Evolutionary conservation across 1,140 invertebrate genomes (phyloP), one percentile per base, ranked within the genome.

Genomic region (Zaprionus gabonicus): DNA sequence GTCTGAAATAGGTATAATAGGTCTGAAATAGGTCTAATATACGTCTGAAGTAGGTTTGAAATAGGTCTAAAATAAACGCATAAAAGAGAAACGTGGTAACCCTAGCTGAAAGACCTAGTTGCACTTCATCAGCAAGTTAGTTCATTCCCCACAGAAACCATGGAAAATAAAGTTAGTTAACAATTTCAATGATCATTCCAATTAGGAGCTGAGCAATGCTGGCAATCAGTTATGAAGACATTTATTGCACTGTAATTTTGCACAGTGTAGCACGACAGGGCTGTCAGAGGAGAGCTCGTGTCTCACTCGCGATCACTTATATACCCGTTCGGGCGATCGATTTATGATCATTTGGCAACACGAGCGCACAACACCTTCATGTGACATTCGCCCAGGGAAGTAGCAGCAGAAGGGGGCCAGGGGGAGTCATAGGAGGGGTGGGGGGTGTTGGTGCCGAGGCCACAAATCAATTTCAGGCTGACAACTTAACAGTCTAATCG

Each of bases 401-500:
- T 1, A 36, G 12, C 3, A 13, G 31, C 2, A 38, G 49, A 65
- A 65, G 31, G 34, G 25, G 17, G 5, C 4, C 20, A 2, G 51
- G 34, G 28, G 12, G 41, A 44, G 27, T 38, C 23, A 23, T 9
- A 31, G 12, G 15, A 53, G 51, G 23, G 20, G 38, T 46, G 44
- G 51, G 23, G 20, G 31, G 56, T 20, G 28, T 31, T 31, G 66
- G 38, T 20, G 41, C 46, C 20, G 23, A 58, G 85, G 84, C 87
- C 77, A 91, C 87, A 91, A 91, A 91, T 91, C 87, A 91, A 91
- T 91, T 91, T 76, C 79, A 88, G 69, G 66, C 83, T 91, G 87
- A 91, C 87, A 91, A 91, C 87, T 91, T 91, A 91, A 91, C 87
- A 91, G 87, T 91, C 88, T 91, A 91, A 91, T 91, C 87, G 83